Percentiles rank a stretch among this genome's conserved stretches.
Conservation (phyloP, 2,888 invertebrate species). For the Troides helena region DNA sequence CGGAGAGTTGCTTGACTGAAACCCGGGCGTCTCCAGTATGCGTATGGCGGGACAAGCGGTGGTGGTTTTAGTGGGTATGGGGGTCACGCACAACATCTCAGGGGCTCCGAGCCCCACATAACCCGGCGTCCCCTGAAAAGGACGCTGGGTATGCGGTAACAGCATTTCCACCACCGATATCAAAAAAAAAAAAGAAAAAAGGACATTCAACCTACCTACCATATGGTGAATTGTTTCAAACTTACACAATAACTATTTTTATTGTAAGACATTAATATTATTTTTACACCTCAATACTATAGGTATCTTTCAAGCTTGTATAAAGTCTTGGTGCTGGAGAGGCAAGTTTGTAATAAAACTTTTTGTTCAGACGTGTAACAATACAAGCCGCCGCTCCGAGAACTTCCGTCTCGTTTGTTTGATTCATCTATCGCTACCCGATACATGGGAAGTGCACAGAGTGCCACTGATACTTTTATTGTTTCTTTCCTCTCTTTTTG, state of each 20-base stretch:
- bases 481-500: slow-evolving; percentile 58
- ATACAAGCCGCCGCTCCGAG: slow-evolving; percentile 50
- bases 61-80: too few species aligned
- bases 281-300: slow-evolving; percentile 25
- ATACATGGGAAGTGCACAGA: slow-evolving; percentile 51
- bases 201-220: too few species aligned
- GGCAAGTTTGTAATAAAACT: slow-evolving; percentile 68
- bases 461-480: slow-evolving; percentile 67
- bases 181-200: too few species aligned
- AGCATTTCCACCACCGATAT: too few species aligned
- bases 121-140: too few species aligned
- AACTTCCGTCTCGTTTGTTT: slow-evolving; percentile 62
- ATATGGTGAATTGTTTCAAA: not conserved
- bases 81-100: too few species aligned
- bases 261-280: not conserved
- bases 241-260: not conserved
- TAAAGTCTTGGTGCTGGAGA: slow-evolving; percentile 43
- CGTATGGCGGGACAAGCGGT: too few species aligned
- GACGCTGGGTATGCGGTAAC: too few species aligned
- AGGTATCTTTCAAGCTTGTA: slow-evolving; percentile 54
- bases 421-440: slow-evolving; percentile 57
- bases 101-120: too few species aligned
- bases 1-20: too few species aligned
- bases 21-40: too few species aligned
- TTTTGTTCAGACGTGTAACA: slow-evolving; percentile 52